Evolutionary conservation across 2,797 vertebrate genomes (phyloP).

Genomic region (Sphenodon punctatus): DNA sequence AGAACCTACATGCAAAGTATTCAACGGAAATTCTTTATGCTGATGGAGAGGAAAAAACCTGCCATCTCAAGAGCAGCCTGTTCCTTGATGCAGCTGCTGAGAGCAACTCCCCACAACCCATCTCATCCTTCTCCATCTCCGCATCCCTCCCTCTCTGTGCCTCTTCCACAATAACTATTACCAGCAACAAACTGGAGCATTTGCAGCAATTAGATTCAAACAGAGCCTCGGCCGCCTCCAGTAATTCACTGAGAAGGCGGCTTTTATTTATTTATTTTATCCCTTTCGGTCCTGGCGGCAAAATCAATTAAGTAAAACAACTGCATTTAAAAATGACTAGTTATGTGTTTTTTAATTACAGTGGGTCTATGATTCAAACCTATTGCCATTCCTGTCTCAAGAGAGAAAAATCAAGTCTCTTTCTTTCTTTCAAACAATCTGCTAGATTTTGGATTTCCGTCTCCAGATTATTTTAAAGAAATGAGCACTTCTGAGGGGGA

Average conservation of each 20-base stretch:
- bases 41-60: conserved; percentile 68
- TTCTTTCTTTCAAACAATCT: not conserved
- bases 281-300: conserved; percentile 42
- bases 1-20: conserved; percentile 70
- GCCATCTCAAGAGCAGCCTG: conserved; percentile 64
- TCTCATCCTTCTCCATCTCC: conserved; percentile 1
- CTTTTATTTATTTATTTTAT: conserved; percentile 48
- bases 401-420: conserved; percentile 37
- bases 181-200: conserved; percentile 55
- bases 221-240: conserved; percentile 63
- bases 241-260: conserved; percentile 53
- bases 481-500: not conserved
- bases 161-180: conserved; percentile 53
- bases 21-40: conserved; percentile 68
- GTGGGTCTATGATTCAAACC: conserved; percentile 68
- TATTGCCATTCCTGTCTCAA: conserved; percentile 50
- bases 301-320: conserved; percentile 81
- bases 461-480: conserved; percentile 21
- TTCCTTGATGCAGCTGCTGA: conserved; percentile 66
- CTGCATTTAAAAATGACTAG: conserved; percentile 73
- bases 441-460: not conserved
- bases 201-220: conserved; percentile 72
- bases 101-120: conserved; percentile 46
- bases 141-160: not conserved
- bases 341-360: conserved; percentile 77